Conservation (phyloP, 2,888 invertebrate genomes). For the Zeuzera pyrina region DNA sequence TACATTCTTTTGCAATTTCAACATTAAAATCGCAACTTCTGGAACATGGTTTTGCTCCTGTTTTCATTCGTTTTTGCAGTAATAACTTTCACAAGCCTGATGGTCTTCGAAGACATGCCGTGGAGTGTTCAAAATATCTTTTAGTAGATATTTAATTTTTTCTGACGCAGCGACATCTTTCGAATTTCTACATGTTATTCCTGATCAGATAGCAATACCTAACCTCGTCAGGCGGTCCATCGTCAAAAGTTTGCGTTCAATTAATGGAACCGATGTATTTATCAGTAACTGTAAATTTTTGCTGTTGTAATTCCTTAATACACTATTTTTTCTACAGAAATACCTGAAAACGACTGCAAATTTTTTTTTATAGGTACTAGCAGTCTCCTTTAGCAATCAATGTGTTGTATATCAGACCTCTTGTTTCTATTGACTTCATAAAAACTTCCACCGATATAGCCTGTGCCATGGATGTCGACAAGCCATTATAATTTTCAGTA, state of each 20-base stretch:
- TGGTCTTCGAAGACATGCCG: background rate
- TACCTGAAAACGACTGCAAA: slow-evolving; percentile 9
- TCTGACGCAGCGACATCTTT: background rate
- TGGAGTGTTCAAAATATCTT: background rate
- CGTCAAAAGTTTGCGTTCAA: slow-evolving; percentile 11
- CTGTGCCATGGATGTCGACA: slow-evolving; percentile 4
- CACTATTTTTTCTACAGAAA: slow-evolving; percentile 11
- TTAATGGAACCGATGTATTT: background rate
- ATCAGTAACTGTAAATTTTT: slow-evolving; percentile 9
- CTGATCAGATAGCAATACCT: slow-evolving; percentile 4
- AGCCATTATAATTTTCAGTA: slow-evolving; percentile 5
- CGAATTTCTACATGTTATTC: background rate
- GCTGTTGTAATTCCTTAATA: slow-evolving; percentile 11
- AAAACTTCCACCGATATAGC: slow-evolving; percentile 4
- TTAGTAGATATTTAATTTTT: background rate
- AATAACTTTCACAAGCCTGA: background rate
- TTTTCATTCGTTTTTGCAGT: background rate
- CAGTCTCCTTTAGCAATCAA: slow-evolving; percentile 10
- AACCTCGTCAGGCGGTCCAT: slow-evolving; percentile 8
- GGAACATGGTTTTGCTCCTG: background rate
- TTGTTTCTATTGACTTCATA: slow-evolving; percentile 1
- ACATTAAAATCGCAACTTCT: background rate
- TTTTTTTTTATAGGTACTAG: too few species aligned
- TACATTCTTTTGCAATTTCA: background rate
- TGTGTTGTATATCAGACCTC: slow-evolving; percentile 3